phyloP scores from a whole-genome alignment of 1,140 invertebrate species.

The Brachionus rotundiformis region DNA sequence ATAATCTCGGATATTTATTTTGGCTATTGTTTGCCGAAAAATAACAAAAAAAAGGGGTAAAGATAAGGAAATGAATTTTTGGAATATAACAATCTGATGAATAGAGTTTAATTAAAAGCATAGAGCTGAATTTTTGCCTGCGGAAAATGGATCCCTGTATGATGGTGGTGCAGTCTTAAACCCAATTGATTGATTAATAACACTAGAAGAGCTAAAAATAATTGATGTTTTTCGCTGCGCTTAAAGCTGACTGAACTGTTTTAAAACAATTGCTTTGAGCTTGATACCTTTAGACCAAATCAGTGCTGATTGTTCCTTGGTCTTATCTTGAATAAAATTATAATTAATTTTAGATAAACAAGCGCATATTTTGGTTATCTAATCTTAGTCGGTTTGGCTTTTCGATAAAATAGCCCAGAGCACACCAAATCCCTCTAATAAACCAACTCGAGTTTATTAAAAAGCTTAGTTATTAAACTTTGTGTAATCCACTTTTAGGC shows the following conservation, averaged over 20 bases:
- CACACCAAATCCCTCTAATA: background rate
- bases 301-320: background rate
- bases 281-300: too few relatives aligned
- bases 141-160: background rate
- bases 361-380: background rate
- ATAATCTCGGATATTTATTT: conserved; percentile 16
- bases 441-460: background rate
- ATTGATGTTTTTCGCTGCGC: background rate
- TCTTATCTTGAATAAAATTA: background rate
- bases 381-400: background rate
- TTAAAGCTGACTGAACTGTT: background rate
- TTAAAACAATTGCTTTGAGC: background rate
- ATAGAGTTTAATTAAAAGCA: background rate
- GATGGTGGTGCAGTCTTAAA: too few relatives aligned
- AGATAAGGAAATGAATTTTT: conserved; percentile 35
- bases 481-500: background rate
- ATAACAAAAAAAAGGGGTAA: too few relatives aligned
- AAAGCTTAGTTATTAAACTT: background rate
- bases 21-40: conserved; percentile 16
- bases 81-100: background rate
- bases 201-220: background rate
- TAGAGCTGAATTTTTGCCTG: background rate
- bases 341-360: background rate
- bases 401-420: background rate
- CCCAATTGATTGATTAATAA: too few relatives aligned